These are phyloP conservation scores for Daboia siamensis DNA, from an alignment of 2,113 vertebrate genomes.

Conservation along the genomic window DNA sequence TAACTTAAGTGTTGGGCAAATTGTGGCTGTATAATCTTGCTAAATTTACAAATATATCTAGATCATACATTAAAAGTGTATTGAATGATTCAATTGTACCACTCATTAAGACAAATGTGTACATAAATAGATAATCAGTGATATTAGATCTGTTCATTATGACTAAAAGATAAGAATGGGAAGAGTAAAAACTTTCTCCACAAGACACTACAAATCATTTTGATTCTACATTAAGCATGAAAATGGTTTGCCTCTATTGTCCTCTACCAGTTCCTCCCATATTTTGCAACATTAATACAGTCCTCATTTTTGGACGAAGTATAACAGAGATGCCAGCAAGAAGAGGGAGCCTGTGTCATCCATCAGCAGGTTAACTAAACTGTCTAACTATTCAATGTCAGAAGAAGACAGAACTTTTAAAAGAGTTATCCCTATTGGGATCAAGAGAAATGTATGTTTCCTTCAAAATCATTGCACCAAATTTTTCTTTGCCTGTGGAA, in stretches of 20 bases:
- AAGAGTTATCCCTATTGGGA: not conserved
- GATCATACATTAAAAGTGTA: not conserved
- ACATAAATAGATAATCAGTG: not conserved
- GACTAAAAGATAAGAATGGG: not conserved
- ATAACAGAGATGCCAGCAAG: not conserved
- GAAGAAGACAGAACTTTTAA: not conserved
- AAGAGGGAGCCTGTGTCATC: not conserved
- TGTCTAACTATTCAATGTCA: not conserved
- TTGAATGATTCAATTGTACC: not conserved
- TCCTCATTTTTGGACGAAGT: not conserved
- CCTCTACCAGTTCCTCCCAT: too few relatives aligned
- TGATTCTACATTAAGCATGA: not conserved
- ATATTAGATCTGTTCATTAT: not conserved
- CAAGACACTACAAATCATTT: not conserved
- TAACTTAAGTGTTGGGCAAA: not conserved
- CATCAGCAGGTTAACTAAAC: not conserved
- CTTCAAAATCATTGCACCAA: not conserved
- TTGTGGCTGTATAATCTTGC: not conserved
- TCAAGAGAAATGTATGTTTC: not conserved
- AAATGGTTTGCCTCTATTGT: not conserved
- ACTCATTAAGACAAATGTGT: not conserved
- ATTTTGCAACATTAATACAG: not conserved
- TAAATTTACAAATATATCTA: constrained; percentile 13
- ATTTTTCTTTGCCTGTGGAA: not conserved
- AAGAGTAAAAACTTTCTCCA: not conserved